Base-by-base conservation (phyloP, 2,888 invertebrate genomes). In the Epiblema foenella region DNA sequence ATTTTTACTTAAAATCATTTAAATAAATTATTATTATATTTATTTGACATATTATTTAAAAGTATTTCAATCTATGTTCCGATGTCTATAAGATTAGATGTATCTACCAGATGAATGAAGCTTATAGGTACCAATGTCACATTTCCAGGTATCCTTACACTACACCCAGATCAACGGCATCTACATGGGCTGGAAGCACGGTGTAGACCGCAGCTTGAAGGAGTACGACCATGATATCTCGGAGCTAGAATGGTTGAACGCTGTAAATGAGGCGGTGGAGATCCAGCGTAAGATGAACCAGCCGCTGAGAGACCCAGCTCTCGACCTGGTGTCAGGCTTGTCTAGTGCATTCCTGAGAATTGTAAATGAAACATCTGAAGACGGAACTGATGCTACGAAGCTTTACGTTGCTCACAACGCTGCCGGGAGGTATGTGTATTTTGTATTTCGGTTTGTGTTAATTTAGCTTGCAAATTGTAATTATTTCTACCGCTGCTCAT, bases 361-460 rank as follows among this genome's bases (percentile, higher is more conserved):
- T 29, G 89, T 94, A 18, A 94, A 93, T 60, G 89, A 89, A 74
- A 89, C 88, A 29, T 84, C 81, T 81, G 92, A 87, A 2, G 85
- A 89, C 66, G 90, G 89, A 29, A 81, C 76, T 12, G 75, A 77
- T 1, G 83, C 76, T 58, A 82, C 91, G 76, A 93, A 94, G 87
- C 94, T 98, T 39, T 96, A 95, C 74, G 94, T 97, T 18, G 96
- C 97, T 0, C 98, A 98, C 83, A 97, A 96, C 81, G 96, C 97
- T 3, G 98, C 97, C 86, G 96, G 95, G 81, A 94, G 94, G 95
- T 96, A 85, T 89, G 76, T 37, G n/a, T 49, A 15, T 54, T 60
- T 39, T 17, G 8, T 56, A 42, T 56, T 63, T 42, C 15, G 0
- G 0, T 33, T 33, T 33, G 7, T 5, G 2, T 2, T 33, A 7